Conservation (phyloP, 2,113 vertebrate species). For the Uria lomvia region DNA sequence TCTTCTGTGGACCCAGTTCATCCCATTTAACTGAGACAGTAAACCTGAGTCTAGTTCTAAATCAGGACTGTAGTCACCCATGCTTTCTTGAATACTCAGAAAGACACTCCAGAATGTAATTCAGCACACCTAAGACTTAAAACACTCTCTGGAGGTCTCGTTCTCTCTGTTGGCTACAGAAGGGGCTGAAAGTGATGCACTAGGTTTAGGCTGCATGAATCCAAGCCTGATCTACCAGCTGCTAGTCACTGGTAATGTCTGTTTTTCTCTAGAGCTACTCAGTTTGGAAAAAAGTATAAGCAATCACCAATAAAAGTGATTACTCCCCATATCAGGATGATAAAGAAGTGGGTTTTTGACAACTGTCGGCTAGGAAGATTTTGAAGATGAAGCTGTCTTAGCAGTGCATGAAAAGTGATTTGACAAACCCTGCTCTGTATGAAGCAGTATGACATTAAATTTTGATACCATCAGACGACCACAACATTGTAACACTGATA, state of each 20-base stretch:
- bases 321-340: neutral
- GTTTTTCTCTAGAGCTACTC: neutral
- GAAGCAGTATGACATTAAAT: neutral
- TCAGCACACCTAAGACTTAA: neutral
- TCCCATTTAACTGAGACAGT: neutral
- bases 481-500: neutral
- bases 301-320: neutral
- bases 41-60: neutral
- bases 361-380: neutral
- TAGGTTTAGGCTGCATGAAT: neutral
- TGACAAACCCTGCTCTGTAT: neutral
- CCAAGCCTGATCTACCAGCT: neutral
- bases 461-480: neutral
- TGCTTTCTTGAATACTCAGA: neutral
- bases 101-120: neutral
- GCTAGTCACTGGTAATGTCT: neutral
- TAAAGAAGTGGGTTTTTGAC: neutral
- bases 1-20: neutral
- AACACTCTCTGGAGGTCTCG: neutral
- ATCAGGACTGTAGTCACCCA: neutral
- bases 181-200: neutral
- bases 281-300: neutral
- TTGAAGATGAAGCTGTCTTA: neutral
- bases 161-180: neutral
- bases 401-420: neutral